Evolutionary conservation across 1,140 invertebrate species (phyloP).

Genomic region (Helicoverpa armigera): DNA sequence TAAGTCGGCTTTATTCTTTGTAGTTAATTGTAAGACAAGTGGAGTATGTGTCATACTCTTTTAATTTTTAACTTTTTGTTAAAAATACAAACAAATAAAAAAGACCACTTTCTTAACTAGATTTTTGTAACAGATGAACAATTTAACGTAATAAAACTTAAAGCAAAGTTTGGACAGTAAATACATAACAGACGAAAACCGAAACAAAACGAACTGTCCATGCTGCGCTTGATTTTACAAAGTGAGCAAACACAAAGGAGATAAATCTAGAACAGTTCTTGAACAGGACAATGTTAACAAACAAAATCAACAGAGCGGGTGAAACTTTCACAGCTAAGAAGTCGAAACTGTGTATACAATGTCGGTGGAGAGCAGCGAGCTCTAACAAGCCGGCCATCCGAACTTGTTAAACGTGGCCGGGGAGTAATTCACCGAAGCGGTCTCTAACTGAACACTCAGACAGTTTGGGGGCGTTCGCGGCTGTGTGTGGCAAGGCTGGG

Average conservation of each 20-base stretch:
- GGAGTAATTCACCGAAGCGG: constrained; percentile 73
- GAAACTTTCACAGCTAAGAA: constrained; percentile 79
- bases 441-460: constrained; percentile 64
- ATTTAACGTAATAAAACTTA: constrained; percentile 11
- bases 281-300: constrained; percentile 71
- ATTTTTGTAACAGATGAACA: constrained; percentile 23
- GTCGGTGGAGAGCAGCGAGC: constrained; percentile 68
- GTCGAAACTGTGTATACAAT: constrained; percentile 77
- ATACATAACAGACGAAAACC: constrained; percentile 11
- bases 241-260: constrained; percentile 46
- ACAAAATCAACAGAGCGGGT: constrained; percentile 73
- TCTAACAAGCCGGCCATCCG: constrained; percentile 80
- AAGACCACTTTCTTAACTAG: not conserved
- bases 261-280: constrained; percentile 55
- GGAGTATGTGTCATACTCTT: no score
- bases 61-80: no score
- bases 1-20: not conserved
- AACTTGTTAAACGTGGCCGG: constrained; percentile 76
- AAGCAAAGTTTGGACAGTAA: constrained; percentile 13
- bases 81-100: not conserved
- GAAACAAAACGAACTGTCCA: constrained; percentile 28
- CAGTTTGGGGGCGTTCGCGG: constrained; percentile 66
- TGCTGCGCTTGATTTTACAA: constrained; percentile 36
- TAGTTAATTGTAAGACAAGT: not conserved
- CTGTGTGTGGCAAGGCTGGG: constrained; percentile 31